These are phyloP conservation scores for Trichonephila inaurata DNA, from an alignment of 1,140 invertebrate species.

Conservation along the genomic window DNA sequence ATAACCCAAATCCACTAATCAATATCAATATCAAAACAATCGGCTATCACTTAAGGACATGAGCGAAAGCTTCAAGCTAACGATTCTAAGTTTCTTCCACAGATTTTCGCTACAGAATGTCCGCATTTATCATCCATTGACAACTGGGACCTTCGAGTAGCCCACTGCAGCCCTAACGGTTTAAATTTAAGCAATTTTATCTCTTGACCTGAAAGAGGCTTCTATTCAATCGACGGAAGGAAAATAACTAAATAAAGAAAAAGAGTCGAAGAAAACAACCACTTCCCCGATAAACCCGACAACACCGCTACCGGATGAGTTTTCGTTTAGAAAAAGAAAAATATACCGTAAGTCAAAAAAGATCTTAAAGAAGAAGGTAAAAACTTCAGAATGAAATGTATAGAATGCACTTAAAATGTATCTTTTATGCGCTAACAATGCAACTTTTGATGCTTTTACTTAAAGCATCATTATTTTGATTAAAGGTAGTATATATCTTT, in stretches of 20 bases:
- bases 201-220: slow-evolving; percentile 32
- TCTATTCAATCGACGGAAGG: neutral
- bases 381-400: neutral
- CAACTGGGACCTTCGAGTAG: neutral
- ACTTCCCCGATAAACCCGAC: neutral
- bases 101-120: neutral
- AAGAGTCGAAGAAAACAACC: neutral
- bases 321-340: neutral
- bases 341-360: neutral
- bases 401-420: neutral
- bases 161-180: neutral
- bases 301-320: neutral
- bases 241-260: neutral
- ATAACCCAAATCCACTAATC: neutral
- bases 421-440: neutral
- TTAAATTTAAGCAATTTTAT: slow-evolving; percentile 37
- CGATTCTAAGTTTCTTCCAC: neutral
- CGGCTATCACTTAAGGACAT: neutral
- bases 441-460: no score
- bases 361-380: neutral
- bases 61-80: neutral
- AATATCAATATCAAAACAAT: neutral
- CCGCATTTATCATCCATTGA: slow-evolving; percentile 19
- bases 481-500: no score
- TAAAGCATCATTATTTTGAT: no score